Conservation (phyloP, 2,888 invertebrate species). For the Stramonita haemastoma region DNA sequence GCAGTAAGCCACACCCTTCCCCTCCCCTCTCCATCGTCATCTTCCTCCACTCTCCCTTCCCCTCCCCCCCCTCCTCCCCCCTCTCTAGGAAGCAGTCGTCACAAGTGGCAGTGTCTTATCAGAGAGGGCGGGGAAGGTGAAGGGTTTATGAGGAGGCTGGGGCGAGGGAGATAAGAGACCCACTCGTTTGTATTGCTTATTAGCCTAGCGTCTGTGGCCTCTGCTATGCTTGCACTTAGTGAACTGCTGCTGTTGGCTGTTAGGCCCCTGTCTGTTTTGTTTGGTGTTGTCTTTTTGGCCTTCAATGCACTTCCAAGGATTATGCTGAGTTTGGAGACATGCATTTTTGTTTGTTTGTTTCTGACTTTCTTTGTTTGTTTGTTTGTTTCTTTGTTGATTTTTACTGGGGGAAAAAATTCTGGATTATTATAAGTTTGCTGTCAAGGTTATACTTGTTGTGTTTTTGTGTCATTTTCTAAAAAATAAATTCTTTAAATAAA, state of each 20-base stretch:
- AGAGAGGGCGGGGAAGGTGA: conserved; percentile 2
- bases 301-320: too few relatives aligned
- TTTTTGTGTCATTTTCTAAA: too few relatives aligned
- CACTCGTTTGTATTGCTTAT: conserved; percentile 29
- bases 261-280: neutral
- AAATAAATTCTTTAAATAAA: too few relatives aligned
- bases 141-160: conserved; percentile 1
- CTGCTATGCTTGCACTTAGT: neutral
- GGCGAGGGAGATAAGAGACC: neutral
- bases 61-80: neutral
- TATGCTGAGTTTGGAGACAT: too few relatives aligned
- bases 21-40: neutral
- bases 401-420: too few relatives aligned
- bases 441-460: too few relatives aligned
- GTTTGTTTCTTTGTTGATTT: too few relatives aligned
- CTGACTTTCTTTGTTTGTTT: too few relatives aligned
- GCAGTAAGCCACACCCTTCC: neutral
- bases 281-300: too few relatives aligned
- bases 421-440: too few relatives aligned
- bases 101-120: conserved; percentile 2
- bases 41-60: neutral
- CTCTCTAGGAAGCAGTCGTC: neutral
- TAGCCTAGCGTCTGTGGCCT: too few relatives aligned
- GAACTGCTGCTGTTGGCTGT: neutral
- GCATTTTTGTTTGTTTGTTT: too few relatives aligned